Conservation (phyloP, 2,797 vertebrate species). For the Catostomus latipinnis region DNA sequence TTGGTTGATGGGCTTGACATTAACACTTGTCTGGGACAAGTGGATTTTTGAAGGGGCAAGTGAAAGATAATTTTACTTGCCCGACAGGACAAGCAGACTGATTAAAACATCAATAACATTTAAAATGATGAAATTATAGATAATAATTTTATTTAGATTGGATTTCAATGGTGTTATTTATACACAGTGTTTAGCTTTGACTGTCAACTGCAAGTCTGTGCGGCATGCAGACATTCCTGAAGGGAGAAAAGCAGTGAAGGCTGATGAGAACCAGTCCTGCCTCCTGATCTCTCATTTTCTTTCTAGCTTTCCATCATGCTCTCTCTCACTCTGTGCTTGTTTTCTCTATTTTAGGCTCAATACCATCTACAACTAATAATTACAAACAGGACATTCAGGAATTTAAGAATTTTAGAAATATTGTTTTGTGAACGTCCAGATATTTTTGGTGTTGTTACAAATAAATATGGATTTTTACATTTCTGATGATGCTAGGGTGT, state of each 20-base stretch:
- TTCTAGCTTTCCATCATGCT: conserved; percentile 41
- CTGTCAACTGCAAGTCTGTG: conserved; percentile 42
- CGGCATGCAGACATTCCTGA: conserved; percentile 57
- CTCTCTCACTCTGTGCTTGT: conserved; percentile 2
- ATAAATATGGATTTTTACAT: no score
- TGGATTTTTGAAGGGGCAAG: no score
- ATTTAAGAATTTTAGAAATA: neutral
- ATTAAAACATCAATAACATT: no score
- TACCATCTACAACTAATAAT: conserved; percentile 25
- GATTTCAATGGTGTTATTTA: conserved; percentile 63
- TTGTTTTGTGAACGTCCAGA: no score
- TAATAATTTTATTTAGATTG: conserved; percentile 55
- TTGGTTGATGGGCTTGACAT: no score
- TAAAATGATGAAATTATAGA: no score
- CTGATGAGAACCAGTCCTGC: conserved; percentile 64
- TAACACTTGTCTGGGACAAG: no score
- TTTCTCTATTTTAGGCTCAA: conserved; percentile 19
- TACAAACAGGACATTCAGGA: conserved; percentile 30
- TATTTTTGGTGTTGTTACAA: no score
- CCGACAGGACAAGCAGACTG: no score
- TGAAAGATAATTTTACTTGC: no score
- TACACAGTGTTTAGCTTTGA: conserved; percentile 53
- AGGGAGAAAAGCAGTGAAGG: conserved; percentile 49
- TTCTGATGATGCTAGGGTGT: no score
- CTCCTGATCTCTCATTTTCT: conserved; percentile 34